These are phyloP conservation scores for Cybosia mesomella DNA, from an alignment of 2,888 invertebrate species.

Conservation along the genomic window DNA sequence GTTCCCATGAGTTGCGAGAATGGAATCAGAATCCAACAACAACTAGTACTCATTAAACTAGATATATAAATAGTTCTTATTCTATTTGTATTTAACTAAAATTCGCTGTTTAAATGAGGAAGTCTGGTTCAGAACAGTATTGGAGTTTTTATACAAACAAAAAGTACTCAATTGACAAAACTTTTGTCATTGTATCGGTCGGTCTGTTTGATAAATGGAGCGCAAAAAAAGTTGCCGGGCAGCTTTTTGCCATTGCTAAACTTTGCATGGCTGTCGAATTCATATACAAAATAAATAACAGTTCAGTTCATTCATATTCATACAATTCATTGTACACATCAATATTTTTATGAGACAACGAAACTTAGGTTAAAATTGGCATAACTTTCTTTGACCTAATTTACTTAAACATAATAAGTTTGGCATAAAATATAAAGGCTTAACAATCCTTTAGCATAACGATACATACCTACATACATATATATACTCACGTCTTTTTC, in stretches of 20 bases:
- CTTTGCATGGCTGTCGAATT: not conserved
- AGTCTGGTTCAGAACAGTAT: conserved; percentile 2
- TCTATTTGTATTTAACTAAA: not conserved
- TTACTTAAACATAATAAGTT: too few species aligned
- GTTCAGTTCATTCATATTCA: not conserved
- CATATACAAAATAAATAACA: not conserved
- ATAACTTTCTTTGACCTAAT: too few species aligned
- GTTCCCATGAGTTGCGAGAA: too few species aligned
- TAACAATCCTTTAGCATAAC: too few species aligned
- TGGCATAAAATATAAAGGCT: too few species aligned
- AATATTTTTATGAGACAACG: too few species aligned
- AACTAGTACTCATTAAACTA: too few species aligned
- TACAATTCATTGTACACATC: not conserved
- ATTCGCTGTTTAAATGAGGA: not conserved
- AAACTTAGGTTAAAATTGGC: too few species aligned
- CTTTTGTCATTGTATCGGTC: conserved; percentile 16
- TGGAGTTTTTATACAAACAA: conserved; percentile 10
- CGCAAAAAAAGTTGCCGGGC: conserved; percentile 15
- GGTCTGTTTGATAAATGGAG: conserved; percentile 14
- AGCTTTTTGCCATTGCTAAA: conserved; percentile 10
- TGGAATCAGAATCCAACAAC: too few species aligned
- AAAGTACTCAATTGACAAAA: conserved; percentile 15
- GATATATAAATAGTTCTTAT: too few species aligned
- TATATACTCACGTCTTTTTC: too few species aligned
- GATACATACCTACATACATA: too few species aligned